Base-by-base conservation (phyloP, 2,888 invertebrate genomes). In the Chesias legatella region DNA sequence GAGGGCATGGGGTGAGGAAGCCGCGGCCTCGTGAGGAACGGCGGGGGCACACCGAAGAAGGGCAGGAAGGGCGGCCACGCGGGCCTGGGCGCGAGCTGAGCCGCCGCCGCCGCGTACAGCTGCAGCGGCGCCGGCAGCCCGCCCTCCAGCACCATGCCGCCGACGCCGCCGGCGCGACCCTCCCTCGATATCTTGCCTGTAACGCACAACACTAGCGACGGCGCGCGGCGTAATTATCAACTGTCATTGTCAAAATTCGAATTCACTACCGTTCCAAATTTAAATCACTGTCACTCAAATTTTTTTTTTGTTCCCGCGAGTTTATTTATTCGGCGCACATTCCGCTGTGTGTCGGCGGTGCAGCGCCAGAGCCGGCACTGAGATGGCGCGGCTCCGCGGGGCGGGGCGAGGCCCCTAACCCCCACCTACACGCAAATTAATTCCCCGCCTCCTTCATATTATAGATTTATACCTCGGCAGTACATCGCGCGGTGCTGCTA, bases 71-170 rank as follows among this genome's bases (percentile, higher is more conserved):
- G 92, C 51, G 91, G 89, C 84, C 91, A 92, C 43, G 90, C 82
- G 46, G 91, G 91, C 41, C 89, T 71, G 47, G 89, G 83, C 45
- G 81, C 79, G 65, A 77, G 78, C 66, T 86, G 91, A 73, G 92
- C 91, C 65, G 92, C 92, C 63, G 92, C 92, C 72, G 92, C 92
- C 66, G 92, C 92, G 73, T 92, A 93, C 59, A 92, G 81, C 69
- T 92, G 92, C 76, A 93, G 80, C 67, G 92, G 92, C 73, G 92
- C 91, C 82, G 93, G 93, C 81, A 93, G 77, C 60, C 91, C 92
- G 76, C 82, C 89, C 71, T 92, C 92, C 72, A 92, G 79, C 82
- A 92, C 92, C 92, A 92, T 92, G 62, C 77, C 72, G 68, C 73
- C 62, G 64, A 63, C 62, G 60, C 68, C 67, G 63, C 63, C 60